phyloP scores from a whole-genome alignment of 2,888 invertebrate species.

The Himalopsyche japonica region DNA sequence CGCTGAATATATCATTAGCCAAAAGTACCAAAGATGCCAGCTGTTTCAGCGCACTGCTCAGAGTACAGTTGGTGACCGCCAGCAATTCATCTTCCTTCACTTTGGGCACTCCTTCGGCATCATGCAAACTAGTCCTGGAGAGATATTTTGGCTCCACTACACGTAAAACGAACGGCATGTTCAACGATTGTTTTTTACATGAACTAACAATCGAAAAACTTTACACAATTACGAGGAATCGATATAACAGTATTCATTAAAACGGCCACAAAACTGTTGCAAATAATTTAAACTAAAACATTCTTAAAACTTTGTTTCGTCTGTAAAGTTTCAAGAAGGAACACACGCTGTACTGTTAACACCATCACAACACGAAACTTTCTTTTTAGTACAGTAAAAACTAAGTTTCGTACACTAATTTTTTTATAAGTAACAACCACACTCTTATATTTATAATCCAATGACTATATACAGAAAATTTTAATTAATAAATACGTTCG shows the following conservation, averaged over 20 bases:
- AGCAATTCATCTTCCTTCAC: slow-evolving; percentile 78
- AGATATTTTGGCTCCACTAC: slow-evolving; percentile 81
- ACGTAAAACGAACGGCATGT: slow-evolving; percentile 87
- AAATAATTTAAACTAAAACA: not conserved
- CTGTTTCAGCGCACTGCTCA: slow-evolving; percentile 83
- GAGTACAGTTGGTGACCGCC: slow-evolving; percentile 83
- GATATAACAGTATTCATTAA: not conserved
- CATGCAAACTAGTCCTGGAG: slow-evolving; percentile 68
- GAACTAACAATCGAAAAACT: not conserved
- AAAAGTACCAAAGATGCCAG: slow-evolving; percentile 80
- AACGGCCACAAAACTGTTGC: not conserved
- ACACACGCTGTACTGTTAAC: not conserved
- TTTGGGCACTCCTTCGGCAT: slow-evolving; percentile 62
- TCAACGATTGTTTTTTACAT: slow-evolving; percentile 43
- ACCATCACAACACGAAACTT: not conserved
- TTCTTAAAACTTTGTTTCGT: not conserved
- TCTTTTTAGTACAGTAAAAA: not conserved
- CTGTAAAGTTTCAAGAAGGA: not conserved
- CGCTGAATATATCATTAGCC: slow-evolving; percentile 85
- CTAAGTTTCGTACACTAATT: not conserved
- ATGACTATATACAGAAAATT: not conserved
- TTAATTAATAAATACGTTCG: not conserved
- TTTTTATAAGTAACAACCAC: not conserved
- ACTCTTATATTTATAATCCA: not conserved
- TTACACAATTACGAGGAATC: not conserved